phyloP scores from a whole-genome alignment of 2,888 invertebrate species.

The Nephrotoma guestfalica region DNA sequence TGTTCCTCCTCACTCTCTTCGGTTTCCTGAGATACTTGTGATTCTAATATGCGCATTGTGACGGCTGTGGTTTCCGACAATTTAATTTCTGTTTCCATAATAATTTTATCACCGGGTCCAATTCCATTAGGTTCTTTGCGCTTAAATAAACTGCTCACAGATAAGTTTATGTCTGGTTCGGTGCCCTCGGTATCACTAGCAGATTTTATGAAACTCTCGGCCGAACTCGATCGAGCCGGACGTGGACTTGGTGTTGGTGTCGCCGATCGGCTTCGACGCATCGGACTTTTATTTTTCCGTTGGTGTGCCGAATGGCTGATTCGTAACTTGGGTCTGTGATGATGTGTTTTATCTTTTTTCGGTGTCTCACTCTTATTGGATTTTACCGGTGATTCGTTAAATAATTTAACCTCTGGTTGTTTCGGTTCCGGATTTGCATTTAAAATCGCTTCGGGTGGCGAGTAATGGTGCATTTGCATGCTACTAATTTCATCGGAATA shows the following conservation, averaged over 20 bases:
- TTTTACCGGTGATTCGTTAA: background rate
- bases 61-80: conserved; percentile 66
- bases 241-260: background rate
- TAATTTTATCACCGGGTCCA: conserved; percentile 46
- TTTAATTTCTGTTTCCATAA: conserved; percentile 71
- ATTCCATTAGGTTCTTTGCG: conserved; percentile 20
- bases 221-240: background rate
- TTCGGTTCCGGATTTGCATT: background rate
- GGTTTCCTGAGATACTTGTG: conserved; percentile 4
- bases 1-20: conserved; percentile 27
- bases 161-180: background rate
- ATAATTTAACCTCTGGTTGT: background rate
- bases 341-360: background rate
- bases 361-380: background rate
- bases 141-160: background rate
- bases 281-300: conserved; percentile 7
- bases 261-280: background rate
- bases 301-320: background rate
- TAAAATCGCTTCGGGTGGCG: background rate
- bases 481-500: background rate
- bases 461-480: background rate
- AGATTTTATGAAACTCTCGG: background rate
- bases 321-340: background rate
- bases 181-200: background rate
- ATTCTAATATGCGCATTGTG: conserved; percentile 68